phyloP scores from a whole-genome alignment of 2,797 vertebrate genomes.

The Sebastes dallii region DNA sequence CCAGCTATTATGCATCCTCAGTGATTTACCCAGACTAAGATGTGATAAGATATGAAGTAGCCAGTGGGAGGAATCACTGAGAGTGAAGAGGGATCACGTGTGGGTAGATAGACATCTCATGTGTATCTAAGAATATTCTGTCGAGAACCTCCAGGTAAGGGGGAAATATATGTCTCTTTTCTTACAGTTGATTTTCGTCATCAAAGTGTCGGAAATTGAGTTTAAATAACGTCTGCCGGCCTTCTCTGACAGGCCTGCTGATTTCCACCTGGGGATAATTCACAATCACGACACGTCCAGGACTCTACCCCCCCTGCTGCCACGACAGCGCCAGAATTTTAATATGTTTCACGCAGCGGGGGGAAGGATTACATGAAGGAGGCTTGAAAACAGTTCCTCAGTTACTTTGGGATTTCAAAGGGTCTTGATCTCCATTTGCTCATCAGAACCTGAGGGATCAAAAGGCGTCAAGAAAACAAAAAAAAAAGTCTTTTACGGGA shows the following conservation, averaged over 20 bases:
- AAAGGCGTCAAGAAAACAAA: slow-evolving; percentile 38
- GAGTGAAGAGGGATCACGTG: neutral
- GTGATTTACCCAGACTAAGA: slow-evolving; percentile 16
- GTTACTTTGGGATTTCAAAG: slow-evolving; percentile 54
- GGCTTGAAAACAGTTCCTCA: slow-evolving; percentile 43
- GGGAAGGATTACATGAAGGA: slow-evolving; percentile 45
- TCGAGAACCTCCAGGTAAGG: neutral
- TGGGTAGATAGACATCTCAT: neutral
- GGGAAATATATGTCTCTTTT: slow-evolving; percentile 5
- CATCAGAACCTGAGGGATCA: slow-evolving; percentile 58
- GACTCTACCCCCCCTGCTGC: neutral
- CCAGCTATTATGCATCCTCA: slow-evolving; percentile 10
- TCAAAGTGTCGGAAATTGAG: slow-evolving; percentile 42
- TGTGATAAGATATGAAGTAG: neutral
- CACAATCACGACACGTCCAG: slow-evolving; percentile 44
- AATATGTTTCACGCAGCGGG: slow-evolving; percentile 36
- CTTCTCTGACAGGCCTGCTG: neutral
- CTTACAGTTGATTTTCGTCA: slow-evolving; percentile 45
- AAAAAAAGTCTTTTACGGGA: slow-evolving; percentile 26
- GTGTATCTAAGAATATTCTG: neutral
- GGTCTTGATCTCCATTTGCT: slow-evolving; percentile 75
- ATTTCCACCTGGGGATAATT: slow-evolving; percentile 47
- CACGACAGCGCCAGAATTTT: slow-evolving; percentile 32
- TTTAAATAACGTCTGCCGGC: slow-evolving; percentile 29
- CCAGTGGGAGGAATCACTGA: neutral